Evolutionary conservation across 2,113 vertebrate genomes (phyloP), one percentile per base, ranked within the genome.

Genomic region (Indicator indicator): DNA sequence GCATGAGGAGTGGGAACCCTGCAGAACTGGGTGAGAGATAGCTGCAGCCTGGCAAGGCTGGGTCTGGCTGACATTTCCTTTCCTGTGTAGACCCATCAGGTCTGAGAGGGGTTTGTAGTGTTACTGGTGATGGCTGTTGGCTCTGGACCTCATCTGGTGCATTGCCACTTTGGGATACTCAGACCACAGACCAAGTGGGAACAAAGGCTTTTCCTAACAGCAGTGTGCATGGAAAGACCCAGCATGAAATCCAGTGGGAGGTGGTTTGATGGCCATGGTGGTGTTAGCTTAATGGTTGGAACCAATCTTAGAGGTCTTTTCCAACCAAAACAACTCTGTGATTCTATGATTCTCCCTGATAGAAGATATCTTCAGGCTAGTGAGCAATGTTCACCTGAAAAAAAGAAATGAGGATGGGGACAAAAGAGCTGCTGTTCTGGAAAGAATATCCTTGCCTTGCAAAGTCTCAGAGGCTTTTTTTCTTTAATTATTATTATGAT

Each of bases 81-180:
- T 14, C 4, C 32, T 9, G 0, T 6, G 36, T 50, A 4, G 15
- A 46, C 38, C 24, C 9, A 1, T 17, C 10, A 24, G 64, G 4
- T 9, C 14, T 26, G 0, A 0, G 2, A 13, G 59, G 32, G 26
- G 8, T 8, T 2, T 6, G 24, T 21, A 1, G 16, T 2, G 24
- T 17, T 38, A 16, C 32, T 60, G 74, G 23, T 24, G 46, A 4
- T 9, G 55, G 46, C 48, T 50, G 11, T 50, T 23, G 48, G 21
- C 63, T 54, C 55, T 40, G 32, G 74, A 19, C 15, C 11, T 2
- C 18, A 7, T 9, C 18, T 44, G 18, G 54, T 28, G 2, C 12
- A 27, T 16, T 30, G 26, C 19, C 20, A 6, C 14, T 12, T 27
- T 42, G 70, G 75, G 68, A 20, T 56, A 3, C 0, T 2, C 12